These are phyloP conservation scores for Xiphophorus birchmanni DNA, from an alignment of 2,797 vertebrate genomes.

Conservation along the genomic window DNA sequence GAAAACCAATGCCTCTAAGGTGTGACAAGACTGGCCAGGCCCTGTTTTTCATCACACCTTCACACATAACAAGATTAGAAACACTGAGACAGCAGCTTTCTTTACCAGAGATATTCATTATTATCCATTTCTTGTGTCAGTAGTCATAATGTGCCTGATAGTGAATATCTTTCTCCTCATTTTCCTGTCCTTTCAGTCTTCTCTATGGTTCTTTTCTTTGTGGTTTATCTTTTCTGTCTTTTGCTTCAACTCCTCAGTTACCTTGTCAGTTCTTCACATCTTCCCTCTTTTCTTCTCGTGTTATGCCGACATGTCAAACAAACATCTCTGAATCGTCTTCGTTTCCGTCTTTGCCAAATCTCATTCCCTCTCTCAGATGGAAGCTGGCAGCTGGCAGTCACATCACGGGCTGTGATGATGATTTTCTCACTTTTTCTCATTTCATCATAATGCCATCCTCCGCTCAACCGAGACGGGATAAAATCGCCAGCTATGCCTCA, in stretches of 20 bases:
- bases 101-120: neutral
- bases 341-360: conserved; percentile 10
- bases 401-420: conserved; percentile 21
- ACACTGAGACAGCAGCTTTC: neutral
- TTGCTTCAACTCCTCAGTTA: neutral
- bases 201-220: neutral
- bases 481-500: conserved; percentile 38
- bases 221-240: neutral
- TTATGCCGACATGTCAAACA: conserved; percentile 16
- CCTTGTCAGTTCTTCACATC: neutral
- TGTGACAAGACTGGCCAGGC: neutral
- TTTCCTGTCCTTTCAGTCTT: neutral
- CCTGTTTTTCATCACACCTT: neutral
- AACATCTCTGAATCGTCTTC: neutral
- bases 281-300: neutral
- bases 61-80: neutral
- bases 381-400: conserved; percentile 45
- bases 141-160: neutral
- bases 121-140: neutral
- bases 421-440: conserved; percentile 44
- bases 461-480: conserved; percentile 36
- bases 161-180: neutral
- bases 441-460: conserved; percentile 31
- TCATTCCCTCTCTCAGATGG: conserved; percentile 19
- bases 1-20: neutral